Evolutionary conservation across 35 echinoderm and acorn worm genomes (phyloP).

Genomic region (Apostichopus californicus): DNA sequence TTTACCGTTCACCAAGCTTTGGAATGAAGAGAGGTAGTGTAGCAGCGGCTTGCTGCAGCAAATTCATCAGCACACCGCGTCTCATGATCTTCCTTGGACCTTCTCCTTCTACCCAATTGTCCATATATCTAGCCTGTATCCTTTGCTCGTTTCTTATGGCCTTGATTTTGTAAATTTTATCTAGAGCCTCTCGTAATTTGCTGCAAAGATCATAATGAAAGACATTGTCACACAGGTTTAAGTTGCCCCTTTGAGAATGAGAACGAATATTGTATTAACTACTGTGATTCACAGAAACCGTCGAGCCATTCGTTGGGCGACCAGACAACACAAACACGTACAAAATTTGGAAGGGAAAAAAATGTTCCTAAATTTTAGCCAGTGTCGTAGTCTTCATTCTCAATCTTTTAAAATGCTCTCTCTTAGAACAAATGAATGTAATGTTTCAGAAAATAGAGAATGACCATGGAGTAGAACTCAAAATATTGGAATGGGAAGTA

Average conservation of each 20-base stretch:
- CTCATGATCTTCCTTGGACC: slow-evolving; percentile 96
- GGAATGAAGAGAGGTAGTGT: slow-evolving; percentile 94
- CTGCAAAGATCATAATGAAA: slow-evolving; percentile 6
- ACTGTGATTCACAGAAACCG: too few species aligned
- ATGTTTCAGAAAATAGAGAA: too few species aligned
- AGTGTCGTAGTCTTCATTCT: too few species aligned
- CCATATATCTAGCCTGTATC: slow-evolving; percentile 69
- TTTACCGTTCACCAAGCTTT: slow-evolving; percentile 81
- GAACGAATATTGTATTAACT: too few species aligned
- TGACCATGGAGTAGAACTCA: too few species aligned
- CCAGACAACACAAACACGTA: too few species aligned
- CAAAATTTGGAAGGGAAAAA: too few species aligned
- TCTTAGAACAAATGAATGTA: too few species aligned
- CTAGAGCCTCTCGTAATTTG: slow-evolving; percentile 73
- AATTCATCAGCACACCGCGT: slow-evolving; percentile 94
- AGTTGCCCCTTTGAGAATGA: not conserved
- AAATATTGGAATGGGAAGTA: too few species aligned
- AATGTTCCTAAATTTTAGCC: too few species aligned
- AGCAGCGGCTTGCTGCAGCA: slow-evolving; percentile 91
- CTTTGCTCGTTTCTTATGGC: slow-evolving; percentile 82
- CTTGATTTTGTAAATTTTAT: slow-evolving; percentile 79
- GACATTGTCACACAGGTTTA: not conserved
- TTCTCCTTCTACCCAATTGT: slow-evolving; percentile 65
- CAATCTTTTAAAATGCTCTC: too few species aligned
- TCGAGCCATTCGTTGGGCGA: too few species aligned